Conservation (phyloP, 1,140 invertebrate species). For the Anastrepha ludens region DNA sequence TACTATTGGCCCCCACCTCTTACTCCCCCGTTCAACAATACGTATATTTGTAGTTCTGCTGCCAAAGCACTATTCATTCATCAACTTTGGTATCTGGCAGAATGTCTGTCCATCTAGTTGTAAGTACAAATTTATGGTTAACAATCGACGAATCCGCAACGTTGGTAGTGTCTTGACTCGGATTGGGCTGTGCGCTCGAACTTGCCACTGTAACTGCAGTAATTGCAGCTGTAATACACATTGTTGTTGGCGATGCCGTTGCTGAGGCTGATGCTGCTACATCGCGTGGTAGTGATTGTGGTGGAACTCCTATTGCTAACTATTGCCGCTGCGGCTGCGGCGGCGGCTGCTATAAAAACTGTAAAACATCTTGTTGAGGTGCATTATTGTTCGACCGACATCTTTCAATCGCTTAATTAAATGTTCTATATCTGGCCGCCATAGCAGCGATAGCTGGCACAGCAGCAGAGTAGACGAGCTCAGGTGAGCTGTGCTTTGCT, state of each 20-base stretch:
- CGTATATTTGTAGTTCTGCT: too few species aligned
- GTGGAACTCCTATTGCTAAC: slow-evolving; percentile 1
- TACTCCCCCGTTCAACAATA: too few species aligned
- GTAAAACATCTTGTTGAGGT: slow-evolving; percentile 36
- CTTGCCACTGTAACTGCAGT: slow-evolving; percentile 37
- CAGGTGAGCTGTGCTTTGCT: background rate
- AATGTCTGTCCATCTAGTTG: slow-evolving; percentile 43
- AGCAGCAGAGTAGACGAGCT: background rate
- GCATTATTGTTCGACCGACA: slow-evolving; percentile 64
- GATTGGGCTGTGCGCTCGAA: slow-evolving; percentile 4
- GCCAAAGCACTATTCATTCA: slow-evolving; percentile 8
- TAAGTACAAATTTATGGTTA: slow-evolving; percentile 48
- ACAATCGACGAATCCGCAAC: slow-evolving; percentile 15
- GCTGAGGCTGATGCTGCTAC: background rate
- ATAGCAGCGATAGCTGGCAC: background rate
- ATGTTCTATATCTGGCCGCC: slow-evolving; percentile 61
- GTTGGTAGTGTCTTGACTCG: background rate
- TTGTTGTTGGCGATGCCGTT: slow-evolving; percentile 2
- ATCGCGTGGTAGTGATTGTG: slow-evolving; percentile 21
- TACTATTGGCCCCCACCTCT: background rate
- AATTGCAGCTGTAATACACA: slow-evolving; percentile 45
- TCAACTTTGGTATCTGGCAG: slow-evolving; percentile 22
- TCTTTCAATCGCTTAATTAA: slow-evolving; percentile 74
- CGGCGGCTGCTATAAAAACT: slow-evolving; percentile 21
- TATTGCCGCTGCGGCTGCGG: background rate